Evolutionary conservation across 2,797 vertebrate species (phyloP), one percentile per base, ranked within the genome.

Genomic region (Echiichthys vipera): DNA sequence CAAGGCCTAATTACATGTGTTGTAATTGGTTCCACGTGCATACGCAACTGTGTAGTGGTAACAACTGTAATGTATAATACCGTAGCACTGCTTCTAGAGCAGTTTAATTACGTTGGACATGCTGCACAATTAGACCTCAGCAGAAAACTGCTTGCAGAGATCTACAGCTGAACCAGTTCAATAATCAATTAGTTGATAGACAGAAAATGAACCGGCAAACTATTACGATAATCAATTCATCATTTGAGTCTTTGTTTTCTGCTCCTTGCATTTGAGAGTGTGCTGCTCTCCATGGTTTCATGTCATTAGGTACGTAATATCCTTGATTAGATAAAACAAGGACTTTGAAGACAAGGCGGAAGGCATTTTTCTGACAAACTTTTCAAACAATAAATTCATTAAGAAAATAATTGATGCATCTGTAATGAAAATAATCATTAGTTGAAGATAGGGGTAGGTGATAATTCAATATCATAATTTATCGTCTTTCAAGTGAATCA

Each of bases 101-200:
- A 87, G 82, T 88, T 92, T 79, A 92, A 92, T 94, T 91, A 93
- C 50, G 49, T 54, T 51, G 83, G 82, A 91, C 88, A 89, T 75
- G 86, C 78, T 78, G 85, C 57, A 89, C 85, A 91, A 89, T 92
- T 90, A 90, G 71, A 85, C 80, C 70, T 75, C n/a, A n/a, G n/a
- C n/a, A n/a, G n/a, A n/a, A n/a, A n/a, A n/a, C n/a, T 81, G 62
- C 84, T 78, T 80, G 65, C 74, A 54, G 79, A 80, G 77, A 46
- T 36, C n/a, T 12, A 20, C n/a, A 32, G 24, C 9, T 15, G 27
- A 58, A 43, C 3, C 13, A 14, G 39, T 32, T 43, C 4, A 69
- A 63, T 24, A 32, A 74, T 37, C 43, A 46, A 50, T 65, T 36
- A n/a, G 36, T 11, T 22, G 27, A 65, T 47, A 1, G 25, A 45